A percentile compares a stretch with the other conserved stretches of the same genome.
Conservation (phyloP, 2,888 invertebrate genomes). For the Beris chalybata region DNA sequence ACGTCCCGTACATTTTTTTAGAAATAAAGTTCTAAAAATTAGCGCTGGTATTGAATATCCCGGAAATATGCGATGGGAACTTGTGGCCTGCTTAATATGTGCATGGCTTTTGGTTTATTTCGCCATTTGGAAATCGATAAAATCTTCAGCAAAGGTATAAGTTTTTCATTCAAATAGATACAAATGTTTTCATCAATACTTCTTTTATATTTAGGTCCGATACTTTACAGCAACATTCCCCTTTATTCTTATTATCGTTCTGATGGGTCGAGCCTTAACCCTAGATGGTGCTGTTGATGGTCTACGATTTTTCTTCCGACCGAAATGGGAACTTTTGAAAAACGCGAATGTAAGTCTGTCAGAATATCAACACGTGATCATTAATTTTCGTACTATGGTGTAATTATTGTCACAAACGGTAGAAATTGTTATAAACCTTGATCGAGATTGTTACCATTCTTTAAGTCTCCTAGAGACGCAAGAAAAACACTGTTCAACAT, state of each 20-base stretch:
- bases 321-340: conserved; percentile 78
- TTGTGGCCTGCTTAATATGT: conserved; percentile 84
- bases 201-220: conserved; percentile 63
- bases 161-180: not conserved
- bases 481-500: no score
- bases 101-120: conserved; percentile 96
- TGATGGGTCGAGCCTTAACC: conserved; percentile 85
- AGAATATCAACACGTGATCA: no score
- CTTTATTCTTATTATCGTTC: conserved; percentile 82
- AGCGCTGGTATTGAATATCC: conserved; percentile 81
- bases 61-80: conserved; percentile 82
- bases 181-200: not conserved
- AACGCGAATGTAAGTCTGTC: conserved; percentile 72
- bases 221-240: conserved; percentile 94
- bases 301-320: conserved; percentile 82
- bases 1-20: conserved; percentile 53
- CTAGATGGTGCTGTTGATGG: conserved; percentile 86
- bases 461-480: no score
- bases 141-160: conserved; percentile 79
- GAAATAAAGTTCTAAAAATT: conserved; percentile 83
- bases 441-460: no score
- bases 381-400: no score
- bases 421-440: no score
- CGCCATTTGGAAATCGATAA: conserved; percentile 94
- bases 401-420: no score